phyloP scores from a whole-genome alignment of 2,888 invertebrate genomes.

The Drosophila testacea region DNA sequence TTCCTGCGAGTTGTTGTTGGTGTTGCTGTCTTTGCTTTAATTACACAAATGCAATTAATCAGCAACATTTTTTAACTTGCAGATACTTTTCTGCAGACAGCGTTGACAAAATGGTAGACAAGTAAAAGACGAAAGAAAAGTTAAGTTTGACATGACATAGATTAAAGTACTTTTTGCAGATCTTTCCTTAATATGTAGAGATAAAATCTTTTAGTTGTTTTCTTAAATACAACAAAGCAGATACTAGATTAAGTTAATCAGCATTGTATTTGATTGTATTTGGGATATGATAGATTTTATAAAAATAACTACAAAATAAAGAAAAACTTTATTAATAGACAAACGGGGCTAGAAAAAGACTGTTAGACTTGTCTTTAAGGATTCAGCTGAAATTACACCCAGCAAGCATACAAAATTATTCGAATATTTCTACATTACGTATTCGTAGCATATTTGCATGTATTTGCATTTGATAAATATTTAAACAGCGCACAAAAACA shows the following conservation, averaged over 20 bases:
- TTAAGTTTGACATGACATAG: neutral
- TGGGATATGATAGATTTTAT: neutral
- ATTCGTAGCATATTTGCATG: conserved; percentile 12
- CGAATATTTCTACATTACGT: conserved; percentile 4
- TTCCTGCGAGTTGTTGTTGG: conserved; percentile 7
- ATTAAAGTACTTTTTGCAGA: neutral
- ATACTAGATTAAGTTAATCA: too few relatives aligned
- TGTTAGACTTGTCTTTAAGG: too few relatives aligned
- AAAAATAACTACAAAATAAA: neutral
- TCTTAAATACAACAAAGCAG: too few relatives aligned
- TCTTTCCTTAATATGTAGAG: neutral
- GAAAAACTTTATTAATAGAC: too few relatives aligned
- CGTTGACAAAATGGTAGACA: conserved; percentile 5
- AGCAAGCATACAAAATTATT: neutral
- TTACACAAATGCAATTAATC: conserved; percentile 76
- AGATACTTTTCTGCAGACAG: neutral
- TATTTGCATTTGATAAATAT: conserved; percentile 24
- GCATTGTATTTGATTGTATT: too few relatives aligned
- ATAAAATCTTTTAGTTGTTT: too few relatives aligned
- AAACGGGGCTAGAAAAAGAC: too few relatives aligned
- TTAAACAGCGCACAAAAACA: conserved; percentile 17
- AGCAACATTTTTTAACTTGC: conserved; percentile 36
- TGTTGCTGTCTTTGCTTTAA: conserved; percentile 49
- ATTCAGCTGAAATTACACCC: too few relatives aligned
- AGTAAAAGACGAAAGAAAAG: neutral